Percentiles rank a stretch among this genome's conserved stretches.
These are phyloP conservation scores for Oryzias javanicus DNA, from an alignment of 2,113 vertebrate genomes.

Conservation along the genomic window DNA sequence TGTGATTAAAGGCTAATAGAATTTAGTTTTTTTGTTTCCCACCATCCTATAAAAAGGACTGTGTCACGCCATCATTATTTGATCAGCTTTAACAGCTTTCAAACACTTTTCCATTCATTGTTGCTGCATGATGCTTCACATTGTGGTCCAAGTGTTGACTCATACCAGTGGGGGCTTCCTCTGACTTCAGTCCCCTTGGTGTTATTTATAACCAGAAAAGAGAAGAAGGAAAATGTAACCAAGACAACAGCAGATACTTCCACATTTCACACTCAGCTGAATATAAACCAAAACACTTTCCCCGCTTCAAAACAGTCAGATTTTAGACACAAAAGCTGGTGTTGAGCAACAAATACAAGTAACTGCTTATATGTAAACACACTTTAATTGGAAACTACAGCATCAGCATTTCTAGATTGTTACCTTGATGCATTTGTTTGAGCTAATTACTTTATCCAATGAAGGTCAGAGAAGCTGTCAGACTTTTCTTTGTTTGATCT, in stretches of 20 bases:
- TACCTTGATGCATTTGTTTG: no score
- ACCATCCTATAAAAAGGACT: background rate
- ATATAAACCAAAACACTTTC: constrained; percentile 30
- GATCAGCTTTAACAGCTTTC: constrained; percentile 6
- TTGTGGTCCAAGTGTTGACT: constrained; percentile 67
- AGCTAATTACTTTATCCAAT: no score
- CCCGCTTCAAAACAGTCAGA: no score
- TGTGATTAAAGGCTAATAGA: constrained; percentile 6
- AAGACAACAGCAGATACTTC: constrained; percentile 71
- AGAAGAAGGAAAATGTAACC: constrained; percentile 69
- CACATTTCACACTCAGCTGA: constrained; percentile 54
- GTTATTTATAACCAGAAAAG: constrained; percentile 71
- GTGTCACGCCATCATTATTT: no score
- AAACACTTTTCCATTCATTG: constrained; percentile 40
- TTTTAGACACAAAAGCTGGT: no score
- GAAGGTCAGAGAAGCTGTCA: no score
- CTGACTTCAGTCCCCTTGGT: constrained; percentile 55
- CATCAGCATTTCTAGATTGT: no score
- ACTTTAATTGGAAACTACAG: no score
- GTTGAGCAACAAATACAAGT: no score
- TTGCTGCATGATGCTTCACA: constrained; percentile 40
- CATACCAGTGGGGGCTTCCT: constrained; percentile 67
- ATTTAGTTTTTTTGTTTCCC: constrained; percentile 3
- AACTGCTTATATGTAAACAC: no score
- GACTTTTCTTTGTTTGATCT: no score